Evolutionary conservation across 2,113 vertebrate species (phyloP), one percentile per base, ranked within the genome.

Genomic region (Ictidomys tridecemlineatus): DNA sequence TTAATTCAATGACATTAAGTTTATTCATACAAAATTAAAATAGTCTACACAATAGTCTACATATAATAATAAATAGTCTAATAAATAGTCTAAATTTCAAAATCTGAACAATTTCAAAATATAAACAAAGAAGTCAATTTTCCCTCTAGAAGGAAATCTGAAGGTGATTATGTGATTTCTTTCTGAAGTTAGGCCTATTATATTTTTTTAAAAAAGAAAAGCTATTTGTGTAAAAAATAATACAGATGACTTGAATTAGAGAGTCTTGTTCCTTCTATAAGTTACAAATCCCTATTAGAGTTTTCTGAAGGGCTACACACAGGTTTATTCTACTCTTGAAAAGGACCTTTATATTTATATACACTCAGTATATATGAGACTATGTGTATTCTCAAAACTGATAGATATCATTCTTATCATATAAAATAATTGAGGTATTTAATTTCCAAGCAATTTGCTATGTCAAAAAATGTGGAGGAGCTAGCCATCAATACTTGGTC

Each of bases 1-100:
- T 91, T 89, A 96, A 95, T 85, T 95, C 39, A 2, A 76, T 76
- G 83, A n/a, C 34, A 89, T 84, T 93, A 42, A 93, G 69, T 76
- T 93, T 97, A 63, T 93, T 92, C 22, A 73, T 37, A 45, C 18
- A 93, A 79, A 84, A 95, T 97, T 58, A 97, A 96, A 93, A 93
- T 85, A 93, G 45, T 45, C 45, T 45, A 45, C 7, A 45, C 45
- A 96, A 93, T 79, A n/a, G 5, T 65, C 61, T 56, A 74, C 17
- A 79, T 51, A 86, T 45, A 45, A 45, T 45, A 45, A 45, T 45
- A 96, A 93, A 93, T 85, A 93, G 45, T 9, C 45, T 45, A 45
- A 45, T 45, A 45, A 96, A 93, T 79, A n/a, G 5, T 65, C 61
- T 56, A 90, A 94, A 84, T 93, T 94, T 90, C 45, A 94, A 96